phyloP scores from a whole-genome alignment of 2,113 vertebrate genomes.

The Otis tarda region DNA sequence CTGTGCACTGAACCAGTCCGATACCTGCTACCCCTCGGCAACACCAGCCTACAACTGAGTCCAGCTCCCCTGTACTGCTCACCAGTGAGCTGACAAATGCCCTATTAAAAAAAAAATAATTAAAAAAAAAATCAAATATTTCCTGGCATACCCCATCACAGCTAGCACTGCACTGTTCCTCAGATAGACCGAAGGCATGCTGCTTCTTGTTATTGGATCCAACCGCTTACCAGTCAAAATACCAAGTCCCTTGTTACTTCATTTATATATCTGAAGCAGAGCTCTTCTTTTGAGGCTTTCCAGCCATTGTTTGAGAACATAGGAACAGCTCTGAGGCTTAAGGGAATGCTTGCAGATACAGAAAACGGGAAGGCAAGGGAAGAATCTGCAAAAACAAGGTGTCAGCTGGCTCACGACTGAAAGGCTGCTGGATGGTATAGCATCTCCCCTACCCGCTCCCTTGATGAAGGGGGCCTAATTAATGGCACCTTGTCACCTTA shows the following conservation, averaged over 20 bases:
- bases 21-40: background rate
- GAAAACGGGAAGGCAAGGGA: background rate
- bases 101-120: background rate
- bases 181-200: rapidly evolving
- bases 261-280: background rate
- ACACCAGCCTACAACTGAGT: background rate
- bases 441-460: background rate
- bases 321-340: background rate
- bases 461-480: background rate
- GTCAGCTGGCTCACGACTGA: rapidly evolving
- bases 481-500: background rate
- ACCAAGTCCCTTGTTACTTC: background rate
- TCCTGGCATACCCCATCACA: background rate
- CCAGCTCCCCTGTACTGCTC: background rate
- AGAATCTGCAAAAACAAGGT: background rate
- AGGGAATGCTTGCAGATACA: background rate
- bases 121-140: background rate
- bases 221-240: background rate
- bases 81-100: rapidly evolving
- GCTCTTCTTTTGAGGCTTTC: background rate
- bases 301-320: background rate
- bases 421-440: background rate
- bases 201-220: background rate
- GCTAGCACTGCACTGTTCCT: background rate
- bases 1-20: background rate